Evolutionary conservation across 2,113 vertebrate genomes (phyloP), one percentile per base, ranked within the genome.

Genomic region (Eublepharis macularius): DNA sequence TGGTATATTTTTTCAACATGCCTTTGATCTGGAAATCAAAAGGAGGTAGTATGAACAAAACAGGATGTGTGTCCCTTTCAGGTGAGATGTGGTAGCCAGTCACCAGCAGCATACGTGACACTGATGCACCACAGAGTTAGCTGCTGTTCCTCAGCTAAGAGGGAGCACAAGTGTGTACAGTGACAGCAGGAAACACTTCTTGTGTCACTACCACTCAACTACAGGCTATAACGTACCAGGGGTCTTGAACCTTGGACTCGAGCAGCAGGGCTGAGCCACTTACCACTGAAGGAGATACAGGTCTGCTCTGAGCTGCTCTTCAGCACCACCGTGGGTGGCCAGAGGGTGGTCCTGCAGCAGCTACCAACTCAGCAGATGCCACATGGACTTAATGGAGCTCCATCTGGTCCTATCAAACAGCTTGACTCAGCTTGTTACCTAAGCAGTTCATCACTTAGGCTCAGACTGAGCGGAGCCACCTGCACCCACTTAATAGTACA

Each of bases 1-100:
- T 2, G 1, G 94, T 92, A 57, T 94, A 96, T 51, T 92, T 98
- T 92, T 80, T 96, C 90, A 99, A 81, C 1, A 97, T 81, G 0
- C 76, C 91, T 89, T 94, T 93, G 87, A 99, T 91, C 98, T 97
- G 95, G 79, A 73, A 84, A 93, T 45, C 6, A 77, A 41, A 87
- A 87, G 4, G 68, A n/a, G 2, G 57, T 11, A 84, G 82, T 3
- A 74, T 32, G 6, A 57, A 0, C 1, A 41, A 0, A n/a, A 72
- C 41, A 43, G 12, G 2, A 7, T 3, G 51, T 76, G 1, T 85
- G 49, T 8, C n/a, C 14, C 74, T 43, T 88, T 87, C 12, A 29
- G 47, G 73, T 72, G 43, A 32, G 45, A 81, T 86, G 80, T 36
- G 82, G 1, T 7, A 1, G 57, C 4, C 14, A 60, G 19, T 57